Evolutionary conservation across 2,113 vertebrate species (phyloP).

Genomic region (Chloebia gouldiae): DNA sequence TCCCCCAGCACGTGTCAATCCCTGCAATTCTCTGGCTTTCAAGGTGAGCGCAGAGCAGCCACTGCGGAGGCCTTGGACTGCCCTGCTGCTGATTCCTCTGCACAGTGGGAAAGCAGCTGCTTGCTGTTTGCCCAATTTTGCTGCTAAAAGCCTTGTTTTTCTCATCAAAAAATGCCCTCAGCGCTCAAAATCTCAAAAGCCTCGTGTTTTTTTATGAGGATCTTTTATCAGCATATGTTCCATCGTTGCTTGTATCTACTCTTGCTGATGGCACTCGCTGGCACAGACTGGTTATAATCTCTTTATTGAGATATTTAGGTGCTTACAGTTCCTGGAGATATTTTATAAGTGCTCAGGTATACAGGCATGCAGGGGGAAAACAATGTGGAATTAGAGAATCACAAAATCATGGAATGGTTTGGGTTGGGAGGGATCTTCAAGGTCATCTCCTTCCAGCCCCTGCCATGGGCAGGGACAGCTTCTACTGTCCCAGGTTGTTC

Average conservation of each 20-base stretch:
- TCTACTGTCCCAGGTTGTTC: not conserved
- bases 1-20: not conserved
- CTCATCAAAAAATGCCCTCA: not conserved
- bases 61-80: no score
- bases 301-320: not conserved
- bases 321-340: not conserved
- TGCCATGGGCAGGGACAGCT: not conserved
- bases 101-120: not conserved
- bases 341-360: not conserved
- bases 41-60: not conserved
- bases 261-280: not conserved
- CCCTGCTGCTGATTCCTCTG: not conserved
- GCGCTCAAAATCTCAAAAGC: not conserved
- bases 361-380: not conserved
- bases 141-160: not conserved
- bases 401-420: not conserved
- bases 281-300: not conserved
- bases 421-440: not conserved
- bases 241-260: not conserved
- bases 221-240: not conserved
- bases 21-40: not conserved
- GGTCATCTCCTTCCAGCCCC: fast-evolving
- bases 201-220: not conserved
- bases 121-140: not conserved
- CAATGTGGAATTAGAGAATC: not conserved